These are phyloP conservation scores for Siphamia tubifer DNA, from an alignment of 2,113 vertebrate species.

Conservation along the genomic window DNA sequence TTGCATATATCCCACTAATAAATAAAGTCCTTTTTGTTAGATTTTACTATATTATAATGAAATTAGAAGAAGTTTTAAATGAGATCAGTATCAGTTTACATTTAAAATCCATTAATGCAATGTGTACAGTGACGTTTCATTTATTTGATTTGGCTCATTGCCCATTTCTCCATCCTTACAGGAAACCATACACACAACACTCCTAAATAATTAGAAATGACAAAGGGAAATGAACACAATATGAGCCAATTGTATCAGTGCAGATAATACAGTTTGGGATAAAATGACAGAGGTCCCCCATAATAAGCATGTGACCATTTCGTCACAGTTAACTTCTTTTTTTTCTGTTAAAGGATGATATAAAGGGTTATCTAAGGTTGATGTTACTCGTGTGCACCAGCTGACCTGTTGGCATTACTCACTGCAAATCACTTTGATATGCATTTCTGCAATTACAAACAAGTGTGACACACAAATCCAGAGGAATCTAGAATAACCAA, in stretches of 20 bases:
- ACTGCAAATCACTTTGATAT: constrained; percentile 12
- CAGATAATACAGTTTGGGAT: neutral
- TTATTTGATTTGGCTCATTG: neutral
- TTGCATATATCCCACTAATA: no score
- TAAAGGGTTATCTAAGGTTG: neutral
- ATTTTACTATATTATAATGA: no score
- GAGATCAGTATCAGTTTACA: neutral
- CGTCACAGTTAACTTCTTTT: neutral
- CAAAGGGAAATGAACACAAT: no score
- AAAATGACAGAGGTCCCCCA: neutral
- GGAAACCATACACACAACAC: no score
- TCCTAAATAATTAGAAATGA: no score
- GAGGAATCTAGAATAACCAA: neutral
- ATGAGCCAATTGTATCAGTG: neutral
- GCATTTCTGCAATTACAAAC: constrained; percentile 6
- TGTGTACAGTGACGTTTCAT: neutral
- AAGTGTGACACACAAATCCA: neutral
- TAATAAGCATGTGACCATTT: neutral
- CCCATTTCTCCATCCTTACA: no score
- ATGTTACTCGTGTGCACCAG: constrained; percentile 22
- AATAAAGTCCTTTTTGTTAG: no score
- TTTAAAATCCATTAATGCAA: neutral
- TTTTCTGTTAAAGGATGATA: neutral
- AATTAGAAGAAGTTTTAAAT: no score
- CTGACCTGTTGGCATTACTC: constrained; percentile 26